Evolutionary conservation across 2,113 vertebrate genomes (phyloP).

Genomic region (Tringa solitaria): DNA sequence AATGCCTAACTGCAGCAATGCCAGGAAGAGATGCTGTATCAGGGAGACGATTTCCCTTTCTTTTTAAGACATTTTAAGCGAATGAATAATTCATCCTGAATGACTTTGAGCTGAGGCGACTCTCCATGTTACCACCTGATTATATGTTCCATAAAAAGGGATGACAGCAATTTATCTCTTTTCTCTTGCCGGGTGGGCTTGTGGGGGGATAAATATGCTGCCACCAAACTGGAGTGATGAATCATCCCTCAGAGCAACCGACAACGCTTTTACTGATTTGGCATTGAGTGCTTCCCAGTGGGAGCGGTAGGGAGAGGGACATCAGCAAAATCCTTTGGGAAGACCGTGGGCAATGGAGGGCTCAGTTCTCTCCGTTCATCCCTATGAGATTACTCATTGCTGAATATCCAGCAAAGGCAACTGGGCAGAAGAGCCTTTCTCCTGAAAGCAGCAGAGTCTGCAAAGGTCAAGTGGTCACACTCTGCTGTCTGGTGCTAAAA

Average conservation of each 20-base stretch:
- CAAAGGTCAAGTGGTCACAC: not conserved
- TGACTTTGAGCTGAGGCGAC: constrained; percentile 53
- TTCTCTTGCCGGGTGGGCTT: constrained; percentile 34
- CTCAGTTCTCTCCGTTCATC: not conserved
- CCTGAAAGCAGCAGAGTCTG: not conserved
- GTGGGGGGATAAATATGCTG: constrained; percentile 30
- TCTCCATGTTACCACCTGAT: constrained; percentile 67
- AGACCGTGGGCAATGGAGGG: not conserved
- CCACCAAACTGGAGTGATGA: constrained; percentile 55
- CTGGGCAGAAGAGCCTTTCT: not conserved
- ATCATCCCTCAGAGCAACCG: constrained; percentile 57
- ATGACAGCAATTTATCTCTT: constrained; percentile 71
- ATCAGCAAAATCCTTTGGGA: not conserved
- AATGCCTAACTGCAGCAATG: not conserved
- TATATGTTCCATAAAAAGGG: constrained; percentile 72
- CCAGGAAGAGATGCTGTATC: not conserved
- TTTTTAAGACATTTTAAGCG: constrained; percentile 32
- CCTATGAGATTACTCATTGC: not conserved
- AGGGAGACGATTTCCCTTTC: not conserved
- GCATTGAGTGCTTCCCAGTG: constrained; percentile 46
- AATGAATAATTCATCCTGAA: constrained; percentile 74
- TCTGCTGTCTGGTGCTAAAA: not conserved
- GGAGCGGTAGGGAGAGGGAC: not conserved
- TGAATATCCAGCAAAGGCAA: not conserved
- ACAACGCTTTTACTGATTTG: constrained; percentile 45